Conservation (phyloP, 1,140 invertebrate genomes). For the Rhopalosiphum maidis region DNA sequence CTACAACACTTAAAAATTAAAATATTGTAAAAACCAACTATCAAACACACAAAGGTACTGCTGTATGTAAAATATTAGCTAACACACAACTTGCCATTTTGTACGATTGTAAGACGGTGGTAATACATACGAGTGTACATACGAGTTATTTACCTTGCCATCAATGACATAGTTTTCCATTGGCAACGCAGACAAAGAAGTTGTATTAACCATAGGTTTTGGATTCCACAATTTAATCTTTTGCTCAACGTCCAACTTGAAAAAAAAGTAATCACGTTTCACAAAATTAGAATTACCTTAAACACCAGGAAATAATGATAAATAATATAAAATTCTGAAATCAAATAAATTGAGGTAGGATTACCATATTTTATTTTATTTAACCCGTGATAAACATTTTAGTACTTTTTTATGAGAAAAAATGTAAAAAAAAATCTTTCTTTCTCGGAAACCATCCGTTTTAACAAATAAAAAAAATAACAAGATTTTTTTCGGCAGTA, state of each 20-base stretch:
- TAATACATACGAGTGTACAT: background rate
- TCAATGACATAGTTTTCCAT: background rate
- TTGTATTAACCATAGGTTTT: background rate
- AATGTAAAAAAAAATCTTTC: background rate
- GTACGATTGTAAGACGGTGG: background rate
- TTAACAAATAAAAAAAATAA: background rate
- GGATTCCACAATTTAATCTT: slow-evolving; percentile 40
- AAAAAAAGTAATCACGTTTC: background rate
- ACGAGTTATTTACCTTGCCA: slow-evolving; percentile 5
- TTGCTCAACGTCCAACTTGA: background rate
- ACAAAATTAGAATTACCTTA: background rate
- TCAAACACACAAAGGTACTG: background rate
- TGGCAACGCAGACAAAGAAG: background rate
- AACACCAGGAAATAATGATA: background rate
- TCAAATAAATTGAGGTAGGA: background rate
- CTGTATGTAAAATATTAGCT: no score
- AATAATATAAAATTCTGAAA: background rate
- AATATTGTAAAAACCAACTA: background rate
- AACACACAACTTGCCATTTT: background rate
- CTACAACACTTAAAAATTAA: background rate
- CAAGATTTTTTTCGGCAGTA: background rate
- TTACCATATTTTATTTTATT: background rate
- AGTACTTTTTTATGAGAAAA: background rate
- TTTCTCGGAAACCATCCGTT: background rate
- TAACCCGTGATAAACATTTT: background rate